phyloP scores from a whole-genome alignment of 1,140 invertebrate species.

The Papilio polytes region DNA sequence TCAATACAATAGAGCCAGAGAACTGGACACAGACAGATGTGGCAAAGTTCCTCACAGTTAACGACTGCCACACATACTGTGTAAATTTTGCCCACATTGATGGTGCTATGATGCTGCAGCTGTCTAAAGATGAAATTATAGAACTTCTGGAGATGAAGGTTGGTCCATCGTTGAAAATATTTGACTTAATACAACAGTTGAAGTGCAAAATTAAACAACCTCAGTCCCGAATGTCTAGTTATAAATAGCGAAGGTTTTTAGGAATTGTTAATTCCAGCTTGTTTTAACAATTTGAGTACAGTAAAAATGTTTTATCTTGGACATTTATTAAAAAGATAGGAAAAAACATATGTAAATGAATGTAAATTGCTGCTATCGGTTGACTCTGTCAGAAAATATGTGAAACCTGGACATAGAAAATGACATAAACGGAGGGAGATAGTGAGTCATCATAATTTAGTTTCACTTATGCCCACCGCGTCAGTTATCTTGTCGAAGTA shows the following conservation, averaged over 20 bases:
- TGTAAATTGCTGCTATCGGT: too few relatives aligned
- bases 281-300: neutral
- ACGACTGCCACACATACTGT: constrained; percentile 95
- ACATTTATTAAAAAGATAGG: too few relatives aligned
- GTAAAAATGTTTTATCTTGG: too few relatives aligned
- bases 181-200: constrained; percentile 94
- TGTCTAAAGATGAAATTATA: constrained; percentile 96
- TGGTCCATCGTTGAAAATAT: constrained; percentile 96
- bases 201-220: constrained; percentile 92
- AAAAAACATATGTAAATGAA: too few relatives aligned
- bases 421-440: too few relatives aligned
- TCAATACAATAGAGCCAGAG: constrained; percentile 73
- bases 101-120: constrained; percentile 90
- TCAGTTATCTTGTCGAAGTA: too few relatives aligned
- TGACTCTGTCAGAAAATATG: too few relatives aligned
- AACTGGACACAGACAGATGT: constrained; percentile 93
- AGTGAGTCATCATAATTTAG: too few relatives aligned
- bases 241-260: constrained; percentile 54
- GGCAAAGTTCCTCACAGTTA: constrained; percentile 93
- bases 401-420: too few relatives aligned
- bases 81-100: constrained; percentile 94
- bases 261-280: neutral
- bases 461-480: too few relatives aligned
- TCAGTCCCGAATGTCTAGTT: constrained; percentile 85
- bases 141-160: constrained; percentile 96